phyloP scores from a whole-genome alignment of 1,140 invertebrate species.

The Heliconius congener region DNA sequence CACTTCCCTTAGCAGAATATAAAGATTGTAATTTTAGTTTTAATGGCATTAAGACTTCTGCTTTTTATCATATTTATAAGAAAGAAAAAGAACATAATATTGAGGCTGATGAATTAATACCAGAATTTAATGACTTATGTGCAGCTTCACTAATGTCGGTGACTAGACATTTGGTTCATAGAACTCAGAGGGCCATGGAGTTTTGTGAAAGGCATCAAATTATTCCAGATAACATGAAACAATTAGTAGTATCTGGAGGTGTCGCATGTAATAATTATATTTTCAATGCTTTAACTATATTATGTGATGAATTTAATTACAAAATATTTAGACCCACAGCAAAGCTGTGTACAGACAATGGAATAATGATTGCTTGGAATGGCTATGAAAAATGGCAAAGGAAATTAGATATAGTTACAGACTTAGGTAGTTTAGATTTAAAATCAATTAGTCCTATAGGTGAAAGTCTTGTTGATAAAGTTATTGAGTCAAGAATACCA shows the following conservation, averaged over 20 bases:
- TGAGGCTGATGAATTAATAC: conserved; percentile 87
- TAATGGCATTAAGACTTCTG: conserved; percentile 69
- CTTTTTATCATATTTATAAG: conserved; percentile 56
- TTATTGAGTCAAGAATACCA: conserved; percentile 59
- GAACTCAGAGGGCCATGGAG: conserved; percentile 92
- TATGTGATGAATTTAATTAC: conserved; percentile 87
- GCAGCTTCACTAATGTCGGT: conserved; percentile 90
- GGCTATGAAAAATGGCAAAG: conserved; percentile 89
- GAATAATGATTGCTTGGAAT: conserved; percentile 99
- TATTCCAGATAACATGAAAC: conserved; percentile 82
- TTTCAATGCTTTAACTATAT: conserved; percentile 84
- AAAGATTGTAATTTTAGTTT: conserved; percentile 78
- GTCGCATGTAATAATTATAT: conserved; percentile 97
- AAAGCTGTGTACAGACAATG: conserved; percentile 97
- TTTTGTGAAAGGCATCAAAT: conserved; percentile 85
- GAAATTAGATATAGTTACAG: conserved; percentile 62
- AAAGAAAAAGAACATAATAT: conserved; percentile 74
- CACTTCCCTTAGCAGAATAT: conserved; percentile 82
- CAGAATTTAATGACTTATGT: conserved; percentile 91
- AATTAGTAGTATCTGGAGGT: conserved; percentile 93
- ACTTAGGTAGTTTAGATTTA: conserved; percentile 62
- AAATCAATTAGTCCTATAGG: conserved; percentile 63
- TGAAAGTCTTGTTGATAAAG: conserved; percentile 56
- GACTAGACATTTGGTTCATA: conserved; percentile 89
- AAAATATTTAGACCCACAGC: conserved; percentile 88